Conservation (phyloP, 2,888 invertebrate species). For the Selenia dentaria region DNA sequence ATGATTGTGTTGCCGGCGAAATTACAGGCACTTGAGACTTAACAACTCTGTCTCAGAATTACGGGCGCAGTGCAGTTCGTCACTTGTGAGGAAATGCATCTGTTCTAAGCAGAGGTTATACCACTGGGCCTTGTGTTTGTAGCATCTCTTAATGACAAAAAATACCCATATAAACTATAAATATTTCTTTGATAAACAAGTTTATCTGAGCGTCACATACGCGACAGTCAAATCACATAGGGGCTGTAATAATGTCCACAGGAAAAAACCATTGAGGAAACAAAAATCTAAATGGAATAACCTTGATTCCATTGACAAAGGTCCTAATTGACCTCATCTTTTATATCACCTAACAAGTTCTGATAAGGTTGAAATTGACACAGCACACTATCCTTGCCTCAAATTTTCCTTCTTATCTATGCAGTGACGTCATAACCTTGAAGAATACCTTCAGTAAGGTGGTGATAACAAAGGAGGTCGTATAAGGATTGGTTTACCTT, state of each 20-base stretch:
- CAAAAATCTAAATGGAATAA: neutral
- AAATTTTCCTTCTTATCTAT: conserved; percentile 12
- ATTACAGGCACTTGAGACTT: too few species aligned
- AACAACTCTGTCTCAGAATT: too few species aligned
- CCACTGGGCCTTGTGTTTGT: too few species aligned
- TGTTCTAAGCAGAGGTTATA: too few species aligned
- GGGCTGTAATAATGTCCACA: neutral
- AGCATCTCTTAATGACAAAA: too few species aligned
- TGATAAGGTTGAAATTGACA: neutral
- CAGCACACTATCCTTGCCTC: conserved; percentile 5
- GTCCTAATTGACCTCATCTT: neutral
- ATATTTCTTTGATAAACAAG: too few species aligned
- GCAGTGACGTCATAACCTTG: conserved; percentile 11
- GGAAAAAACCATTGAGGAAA: neutral
- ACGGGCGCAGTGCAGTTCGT: too few species aligned
- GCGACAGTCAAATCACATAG: neutral
- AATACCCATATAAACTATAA: too few species aligned
- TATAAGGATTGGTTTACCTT: neutral
- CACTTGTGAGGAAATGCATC: too few species aligned
- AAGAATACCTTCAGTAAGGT: conserved; percentile 1
- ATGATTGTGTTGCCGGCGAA: too few species aligned
- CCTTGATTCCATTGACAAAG: neutral
- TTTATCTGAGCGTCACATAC: too few species aligned
- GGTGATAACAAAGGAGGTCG: conserved; percentile 10
- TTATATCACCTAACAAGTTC: neutral